Evolutionary conservation across 2,113 vertebrate species (phyloP).

Genomic region (Nothoprocta perdicaria): DNA sequence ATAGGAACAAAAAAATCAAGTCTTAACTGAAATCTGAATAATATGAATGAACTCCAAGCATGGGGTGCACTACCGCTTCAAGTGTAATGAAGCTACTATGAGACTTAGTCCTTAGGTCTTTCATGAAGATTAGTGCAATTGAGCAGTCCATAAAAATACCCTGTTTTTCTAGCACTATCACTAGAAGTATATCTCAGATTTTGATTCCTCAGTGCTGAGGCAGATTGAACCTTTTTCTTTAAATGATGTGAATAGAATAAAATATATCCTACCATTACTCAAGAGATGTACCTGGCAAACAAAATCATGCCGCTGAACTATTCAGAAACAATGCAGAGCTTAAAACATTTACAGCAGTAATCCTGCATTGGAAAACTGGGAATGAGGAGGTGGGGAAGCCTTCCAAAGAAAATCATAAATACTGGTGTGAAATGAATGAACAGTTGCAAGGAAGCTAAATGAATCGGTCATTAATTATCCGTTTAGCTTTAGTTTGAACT

Average conservation of each 20-base stretch:
- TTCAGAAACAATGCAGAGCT: background rate
- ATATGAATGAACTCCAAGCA: background rate
- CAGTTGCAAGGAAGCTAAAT: background rate
- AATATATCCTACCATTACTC: background rate
- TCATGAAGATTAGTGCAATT: background rate
- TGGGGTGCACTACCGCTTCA: background rate
- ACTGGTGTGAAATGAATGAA: background rate
- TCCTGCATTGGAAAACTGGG: background rate
- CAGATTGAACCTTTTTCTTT: background rate
- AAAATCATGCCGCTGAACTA: background rate
- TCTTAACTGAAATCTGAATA: constrained; percentile 25
- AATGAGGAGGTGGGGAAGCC: background rate
- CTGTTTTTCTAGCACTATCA: background rate
- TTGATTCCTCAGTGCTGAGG: background rate
- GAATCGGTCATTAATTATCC: background rate
- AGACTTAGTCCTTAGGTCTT: background rate
- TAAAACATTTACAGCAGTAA: background rate
- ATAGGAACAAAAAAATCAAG: background rate
- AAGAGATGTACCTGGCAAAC: background rate
- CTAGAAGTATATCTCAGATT: background rate
- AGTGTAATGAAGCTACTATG: background rate
- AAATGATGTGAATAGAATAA: background rate
- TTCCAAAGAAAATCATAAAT: background rate
- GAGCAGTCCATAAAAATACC: background rate
- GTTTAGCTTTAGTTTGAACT: background rate